Evolutionary conservation across 92 coral and sea anemone species (phyloP).

Genomic region (Paragorgia papillata): DNA sequence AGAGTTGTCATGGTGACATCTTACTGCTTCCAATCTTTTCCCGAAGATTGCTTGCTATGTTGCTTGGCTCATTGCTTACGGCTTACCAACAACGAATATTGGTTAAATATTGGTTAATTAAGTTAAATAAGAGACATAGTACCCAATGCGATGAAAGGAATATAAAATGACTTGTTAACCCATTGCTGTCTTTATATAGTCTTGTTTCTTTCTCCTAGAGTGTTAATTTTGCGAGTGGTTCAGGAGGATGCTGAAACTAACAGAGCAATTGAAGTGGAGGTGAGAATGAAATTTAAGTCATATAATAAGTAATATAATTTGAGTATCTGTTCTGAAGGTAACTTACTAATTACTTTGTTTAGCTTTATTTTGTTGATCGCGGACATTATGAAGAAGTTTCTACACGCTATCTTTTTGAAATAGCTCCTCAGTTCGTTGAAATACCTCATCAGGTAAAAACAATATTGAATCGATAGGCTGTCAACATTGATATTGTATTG

Average conservation of each 20-base stretch:
- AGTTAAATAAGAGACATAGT: no score
- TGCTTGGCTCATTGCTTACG: no score
- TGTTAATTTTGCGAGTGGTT: constrained; percentile 62
- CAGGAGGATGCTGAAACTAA: constrained; percentile 53
- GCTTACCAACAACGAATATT: no score
- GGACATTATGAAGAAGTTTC: constrained; percentile 57
- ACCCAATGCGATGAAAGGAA: no score
- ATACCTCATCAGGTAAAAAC: constrained; percentile 77
- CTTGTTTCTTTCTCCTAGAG: constrained; percentile 48
- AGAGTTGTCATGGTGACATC: no score
- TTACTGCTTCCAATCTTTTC: no score
- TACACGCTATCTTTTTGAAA: constrained; percentile 63
- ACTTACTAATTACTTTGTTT: background rate
- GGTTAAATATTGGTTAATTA: no score
- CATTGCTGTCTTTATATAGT: background rate
- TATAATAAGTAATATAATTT: no score
- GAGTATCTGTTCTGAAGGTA: no score
- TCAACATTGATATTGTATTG: background rate
- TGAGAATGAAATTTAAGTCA: background rate
- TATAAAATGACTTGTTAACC: no score
- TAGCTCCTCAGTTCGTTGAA: constrained; percentile 76
- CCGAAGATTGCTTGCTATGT: no score
- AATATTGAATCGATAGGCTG: background rate
- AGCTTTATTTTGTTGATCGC: constrained; percentile 85
- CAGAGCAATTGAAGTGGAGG: constrained; percentile 68